Percentiles rank a stretch among this genome's conserved stretches.
These are phyloP conservation scores for Terrapene triunguis DNA, from an alignment of 2,113 vertebrate species.

Conservation along the genomic window DNA sequence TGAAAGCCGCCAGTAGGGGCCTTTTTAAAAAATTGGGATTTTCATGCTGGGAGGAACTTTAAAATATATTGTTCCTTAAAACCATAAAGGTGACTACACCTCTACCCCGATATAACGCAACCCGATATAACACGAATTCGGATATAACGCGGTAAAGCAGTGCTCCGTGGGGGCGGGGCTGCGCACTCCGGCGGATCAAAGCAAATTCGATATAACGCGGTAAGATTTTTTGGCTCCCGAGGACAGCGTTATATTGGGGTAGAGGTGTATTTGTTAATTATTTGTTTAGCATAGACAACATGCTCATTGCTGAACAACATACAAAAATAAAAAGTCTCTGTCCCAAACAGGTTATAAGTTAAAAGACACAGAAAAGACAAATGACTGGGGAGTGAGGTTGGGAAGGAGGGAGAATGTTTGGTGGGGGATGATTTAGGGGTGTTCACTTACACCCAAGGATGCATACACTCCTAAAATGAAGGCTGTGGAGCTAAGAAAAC, in stretches of 20 bases:
- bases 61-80: background rate
- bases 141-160: too few relatives aligned
- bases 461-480: background rate
- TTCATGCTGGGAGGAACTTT: background rate
- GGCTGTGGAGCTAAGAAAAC: background rate
- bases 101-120: too few relatives aligned
- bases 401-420: conserved; percentile 13
- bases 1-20: background rate
- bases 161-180: too few relatives aligned
- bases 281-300: background rate
- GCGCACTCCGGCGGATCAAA: too few relatives aligned
- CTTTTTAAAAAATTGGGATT: background rate
- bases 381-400: background rate
- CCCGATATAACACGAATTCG: too few relatives aligned
- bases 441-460: background rate
- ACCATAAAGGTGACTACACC: background rate
- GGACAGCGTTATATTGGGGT: too few relatives aligned
- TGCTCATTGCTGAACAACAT: background rate
- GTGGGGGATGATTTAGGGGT: background rate
- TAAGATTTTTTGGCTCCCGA: too few relatives aligned
- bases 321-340: background rate
- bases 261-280: background rate
- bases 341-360: background rate
- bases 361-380: background rate
- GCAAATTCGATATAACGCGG: too few relatives aligned